Conservation (phyloP, 1,140 invertebrate species). For the Lordiphosa clarofinis region DNA sequence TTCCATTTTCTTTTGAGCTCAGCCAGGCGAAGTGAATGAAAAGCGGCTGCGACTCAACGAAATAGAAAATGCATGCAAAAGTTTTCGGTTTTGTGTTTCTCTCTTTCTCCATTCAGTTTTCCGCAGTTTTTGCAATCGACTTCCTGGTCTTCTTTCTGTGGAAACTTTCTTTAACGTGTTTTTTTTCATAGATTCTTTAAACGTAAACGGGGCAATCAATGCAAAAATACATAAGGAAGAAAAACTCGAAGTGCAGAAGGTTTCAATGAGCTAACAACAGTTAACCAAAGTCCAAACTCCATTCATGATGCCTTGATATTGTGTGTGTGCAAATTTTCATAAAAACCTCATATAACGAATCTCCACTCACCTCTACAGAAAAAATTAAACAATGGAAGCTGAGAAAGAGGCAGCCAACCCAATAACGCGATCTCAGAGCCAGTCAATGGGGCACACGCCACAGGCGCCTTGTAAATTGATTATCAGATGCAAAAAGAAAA, state of each 20-base stretch:
- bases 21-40: slow-evolving; percentile 26
- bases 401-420: slow-evolving; percentile 6
- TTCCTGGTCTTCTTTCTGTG: slow-evolving; percentile 54
- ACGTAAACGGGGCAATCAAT: no score
- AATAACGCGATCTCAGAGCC: slow-evolving; percentile 8
- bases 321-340: no score
- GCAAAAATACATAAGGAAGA: no score
- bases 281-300: no score
- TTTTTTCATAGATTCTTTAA: no score
- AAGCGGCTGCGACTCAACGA: slow-evolving; percentile 40
- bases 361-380: no score
- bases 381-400: background rate
- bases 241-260: no score
- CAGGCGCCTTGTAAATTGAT: slow-evolving; percentile 48
- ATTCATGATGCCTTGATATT: no score
- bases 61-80: slow-evolving; percentile 59
- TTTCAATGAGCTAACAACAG: no score
- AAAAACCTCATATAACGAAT: no score
- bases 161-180: slow-evolving; percentile 60
- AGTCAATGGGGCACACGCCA: slow-evolving; percentile 40
- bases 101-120: slow-evolving; percentile 53
- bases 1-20: slow-evolving; percentile 25
- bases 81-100: slow-evolving; percentile 19
- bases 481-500: slow-evolving; percentile 28
- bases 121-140: slow-evolving; percentile 33